Base-by-base conservation (phyloP, 2,888 invertebrate genomes). In the Charanyca ferruginea region DNA sequence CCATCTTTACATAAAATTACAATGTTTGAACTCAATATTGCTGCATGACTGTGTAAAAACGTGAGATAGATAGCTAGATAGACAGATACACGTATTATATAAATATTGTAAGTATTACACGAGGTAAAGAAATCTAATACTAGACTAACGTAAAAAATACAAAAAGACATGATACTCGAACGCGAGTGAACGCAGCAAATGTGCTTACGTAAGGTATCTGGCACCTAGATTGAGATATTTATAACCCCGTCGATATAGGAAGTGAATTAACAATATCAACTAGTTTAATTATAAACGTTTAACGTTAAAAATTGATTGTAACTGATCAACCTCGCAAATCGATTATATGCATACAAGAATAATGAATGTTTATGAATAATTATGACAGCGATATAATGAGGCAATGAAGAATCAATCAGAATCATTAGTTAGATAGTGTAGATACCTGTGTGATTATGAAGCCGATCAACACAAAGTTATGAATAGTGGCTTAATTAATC, bases 241-340 rank as follows among this genome's bases (percentile, higher is more conserved):
- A 60, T 71, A 72, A 58, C 55, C 41, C 35, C 51, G 60, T 23
- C 61, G 47, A 57, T 73, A 83, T 73, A 83, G 83, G 83, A 83
- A 83, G 79, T 69, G 55, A 61, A 66, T 44, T 32, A 67, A 42
- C 66, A 66, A 71, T 69, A 66, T 58, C 66, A 77, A 72, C 79
- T 61, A 63, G 79, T 73, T 73, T 81, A 83, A 77, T 80, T 59
- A 77, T 41, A 38, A 45, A 63, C 51, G 38, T 66, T 69, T 69
- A 59, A 45, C 57, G 60, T 67, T 66, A 28, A 44, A n/a, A 66
- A 41, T 66, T 69, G 51, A 62, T 67, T 66, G 53, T 48, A 41
- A 44, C 48, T 47, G 60, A 66, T 68, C 54, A 58, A 68, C 64
- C 49, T 71, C 47, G 65, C 68, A 52, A 74, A 77, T 58, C 64